Base-by-base conservation (phyloP, 2,888 invertebrate species). In the Cabera pusaria region DNA sequence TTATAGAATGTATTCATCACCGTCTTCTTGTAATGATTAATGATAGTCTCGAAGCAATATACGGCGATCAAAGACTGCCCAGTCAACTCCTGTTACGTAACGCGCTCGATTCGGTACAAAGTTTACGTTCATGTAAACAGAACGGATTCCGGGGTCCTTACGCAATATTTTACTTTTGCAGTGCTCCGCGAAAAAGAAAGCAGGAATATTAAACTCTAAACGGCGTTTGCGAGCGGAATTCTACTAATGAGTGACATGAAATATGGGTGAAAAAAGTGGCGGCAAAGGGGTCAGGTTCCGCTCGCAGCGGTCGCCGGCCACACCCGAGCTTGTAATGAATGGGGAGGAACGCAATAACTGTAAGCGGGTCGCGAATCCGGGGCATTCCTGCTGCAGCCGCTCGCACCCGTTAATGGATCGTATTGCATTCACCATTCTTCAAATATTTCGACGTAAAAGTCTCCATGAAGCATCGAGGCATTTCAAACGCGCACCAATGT, bases 281-380 rank as follows among this genome's bases (percentile, higher is more conserved):
- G 35, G 41, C 38, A 51, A 56, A 45, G 40, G 43, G 59, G 56
- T 52, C 51, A 49, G 49, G 53, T 37, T 43, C 21, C 43, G 36
- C 42, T 19, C 10, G 25, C 44, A 29, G 44, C 27, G 45, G 43
- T 34, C 23, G 52, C 31, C 49, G 31, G 31, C 32, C 38, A 34
- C 39, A 34, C 35, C n/a, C n/a, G n/a, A n/a, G n/a, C n/a, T n/a
- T 14, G 14, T 57, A 56, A 59, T 55, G 53, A 63, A 45, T 31
- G 42, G 46, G 47, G 36, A 40, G 58, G 56, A 62, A 57, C 54
- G 62, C 60, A 63, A 64, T 66, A 57, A 64, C 38, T 64, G 53
- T 42, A 59, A 64, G 49, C 57, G 45, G 49, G 63, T 46, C 52
- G 53, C 42, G 56, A 57, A 62, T 64, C 47, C 54, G 46, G 50